Conservation (phyloP, 2,888 invertebrate species). For the Sarcophaga carnaria region DNA sequence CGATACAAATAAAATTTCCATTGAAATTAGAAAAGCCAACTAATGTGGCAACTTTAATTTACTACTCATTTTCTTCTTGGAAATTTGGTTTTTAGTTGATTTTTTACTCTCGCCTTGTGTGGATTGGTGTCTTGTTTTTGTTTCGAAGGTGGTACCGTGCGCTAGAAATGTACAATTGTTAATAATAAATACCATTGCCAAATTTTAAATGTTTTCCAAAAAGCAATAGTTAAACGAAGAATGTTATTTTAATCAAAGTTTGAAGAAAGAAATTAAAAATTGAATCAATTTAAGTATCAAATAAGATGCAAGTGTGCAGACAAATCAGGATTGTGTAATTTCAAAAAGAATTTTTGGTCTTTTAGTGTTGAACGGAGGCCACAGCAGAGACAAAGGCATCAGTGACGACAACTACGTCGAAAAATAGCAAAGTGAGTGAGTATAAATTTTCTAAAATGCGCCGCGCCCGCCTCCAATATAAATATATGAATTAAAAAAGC, state of each 20-base stretch:
- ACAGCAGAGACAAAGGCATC: conserved; percentile 62
- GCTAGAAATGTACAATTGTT: neutral
- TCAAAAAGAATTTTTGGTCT: conserved; percentile 52
- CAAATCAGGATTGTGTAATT: conserved; percentile 67
- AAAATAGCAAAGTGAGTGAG: conserved; percentile 57
- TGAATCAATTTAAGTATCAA: conserved; percentile 19
- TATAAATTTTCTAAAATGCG: conserved; percentile 59
- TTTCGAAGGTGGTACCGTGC: conserved; percentile 27
- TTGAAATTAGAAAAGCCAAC: neutral
- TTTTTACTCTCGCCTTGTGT: conserved; percentile 57
- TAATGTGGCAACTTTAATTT: conserved; percentile 45
- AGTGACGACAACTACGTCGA: conserved; percentile 65
- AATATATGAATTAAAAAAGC: conserved; percentile 40
- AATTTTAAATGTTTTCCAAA: conserved; percentile 43
- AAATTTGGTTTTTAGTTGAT: conserved; percentile 55
- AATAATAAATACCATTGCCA: conserved; percentile 39
- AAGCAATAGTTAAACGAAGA: conserved; percentile 26
- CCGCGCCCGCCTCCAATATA: conserved; percentile 58
- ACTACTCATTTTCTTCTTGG: conserved; percentile 52
- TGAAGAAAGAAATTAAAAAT: conserved; percentile 9
- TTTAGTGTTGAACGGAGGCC: conserved; percentile 57
- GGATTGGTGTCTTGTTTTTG: conserved; percentile 26
- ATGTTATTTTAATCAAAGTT: conserved; percentile 1
- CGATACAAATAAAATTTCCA: neutral
- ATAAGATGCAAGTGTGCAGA: conserved; percentile 60